Percentiles rank a stretch among this genome's conserved stretches.
Evolutionary conservation across 1,140 invertebrate genomes (phyloP).

Genomic region (Platyura marginata): DNA sequence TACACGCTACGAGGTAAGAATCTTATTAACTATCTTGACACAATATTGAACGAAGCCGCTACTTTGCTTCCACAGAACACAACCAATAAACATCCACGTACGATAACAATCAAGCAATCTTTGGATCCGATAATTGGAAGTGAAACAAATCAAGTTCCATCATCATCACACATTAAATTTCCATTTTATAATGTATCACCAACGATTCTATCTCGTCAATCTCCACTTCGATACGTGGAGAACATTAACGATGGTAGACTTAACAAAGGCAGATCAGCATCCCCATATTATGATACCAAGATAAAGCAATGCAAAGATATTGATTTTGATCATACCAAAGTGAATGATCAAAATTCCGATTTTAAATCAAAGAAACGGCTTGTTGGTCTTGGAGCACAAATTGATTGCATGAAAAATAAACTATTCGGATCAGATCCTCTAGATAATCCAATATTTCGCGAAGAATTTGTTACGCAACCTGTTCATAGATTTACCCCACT

Average conservation of each 20-base stretch:
- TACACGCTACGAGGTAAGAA: background rate
- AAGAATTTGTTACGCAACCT: constrained; percentile 27
- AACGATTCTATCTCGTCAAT: background rate
- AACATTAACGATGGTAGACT: background rate
- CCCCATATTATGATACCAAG: background rate
- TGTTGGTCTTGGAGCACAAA: constrained; percentile 40
- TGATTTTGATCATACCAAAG: background rate
- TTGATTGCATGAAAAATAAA: constrained; percentile 53
- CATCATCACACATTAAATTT: no score
- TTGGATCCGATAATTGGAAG: background rate
- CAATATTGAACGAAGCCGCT: no score
- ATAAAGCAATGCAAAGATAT: background rate
- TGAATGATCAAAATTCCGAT: background rate
- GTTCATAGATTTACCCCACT: no score
- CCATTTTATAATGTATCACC: background rate
- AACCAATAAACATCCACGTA: no score
- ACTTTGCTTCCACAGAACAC: no score
- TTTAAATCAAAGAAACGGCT: background rate
- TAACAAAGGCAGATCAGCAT: background rate
- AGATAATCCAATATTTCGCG: constrained; percentile 53
- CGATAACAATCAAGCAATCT: background rate
- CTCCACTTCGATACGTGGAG: background rate
- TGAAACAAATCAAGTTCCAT: background rate
- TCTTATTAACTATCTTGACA: background rate
- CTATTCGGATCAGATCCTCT: constrained; percentile 53